Percentiles rank a stretch among this genome's conserved stretches.
Evolutionary conservation across 1,140 invertebrate genomes (phyloP).

Genomic region (Brachionus asplanchnoidis): DNA sequence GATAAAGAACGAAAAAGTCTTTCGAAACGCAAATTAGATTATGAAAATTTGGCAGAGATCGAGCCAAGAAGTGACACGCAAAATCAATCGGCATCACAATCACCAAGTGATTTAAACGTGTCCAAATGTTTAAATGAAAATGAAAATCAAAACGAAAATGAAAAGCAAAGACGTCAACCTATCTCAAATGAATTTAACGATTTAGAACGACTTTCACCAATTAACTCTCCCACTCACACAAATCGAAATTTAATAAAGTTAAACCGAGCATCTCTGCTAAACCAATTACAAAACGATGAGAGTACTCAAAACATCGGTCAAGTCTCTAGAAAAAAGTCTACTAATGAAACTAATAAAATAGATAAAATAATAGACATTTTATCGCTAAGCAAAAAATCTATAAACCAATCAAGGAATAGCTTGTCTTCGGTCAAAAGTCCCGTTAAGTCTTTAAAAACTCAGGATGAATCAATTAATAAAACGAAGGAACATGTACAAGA

Average conservation of each 20-base stretch:
- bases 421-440: neutral
- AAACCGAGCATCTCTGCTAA: neutral
- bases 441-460: neutral
- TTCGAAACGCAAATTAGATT: slow-evolving; percentile 1
- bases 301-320: neutral
- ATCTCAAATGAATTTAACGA: neutral
- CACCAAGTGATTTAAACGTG: no score
- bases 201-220: neutral
- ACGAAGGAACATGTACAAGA: neutral
- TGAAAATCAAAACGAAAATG: neutral
- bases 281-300: neutral
- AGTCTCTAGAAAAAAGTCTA: neutral
- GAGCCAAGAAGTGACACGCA: neutral
- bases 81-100: no score
- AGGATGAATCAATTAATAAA: neutral
- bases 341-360: neutral
- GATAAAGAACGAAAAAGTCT: neutral
- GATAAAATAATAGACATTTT: no score
- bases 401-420: neutral
- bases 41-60: neutral
- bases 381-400: neutral
- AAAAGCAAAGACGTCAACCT: neutral
- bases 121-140: no score
- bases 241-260: neutral
- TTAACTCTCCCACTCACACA: neutral